Conservation (phyloP, 2,113 vertebrate species). For the Pedionomus torquatus region DNA sequence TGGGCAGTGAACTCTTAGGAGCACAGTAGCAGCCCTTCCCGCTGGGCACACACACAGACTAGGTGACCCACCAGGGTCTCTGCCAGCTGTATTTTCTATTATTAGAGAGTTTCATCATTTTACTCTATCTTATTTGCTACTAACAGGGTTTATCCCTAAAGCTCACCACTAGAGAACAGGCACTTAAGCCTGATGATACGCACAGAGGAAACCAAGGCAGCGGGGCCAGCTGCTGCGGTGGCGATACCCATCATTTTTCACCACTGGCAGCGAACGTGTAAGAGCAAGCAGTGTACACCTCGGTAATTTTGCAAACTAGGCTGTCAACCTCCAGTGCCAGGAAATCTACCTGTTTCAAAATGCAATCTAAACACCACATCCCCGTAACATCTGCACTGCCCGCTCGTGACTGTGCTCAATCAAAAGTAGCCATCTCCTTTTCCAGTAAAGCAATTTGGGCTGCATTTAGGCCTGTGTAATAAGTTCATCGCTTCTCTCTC, state of each 20-base stretch:
- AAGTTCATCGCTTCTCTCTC: neutral
- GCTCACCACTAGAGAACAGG: neutral
- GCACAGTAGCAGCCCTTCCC: neutral
- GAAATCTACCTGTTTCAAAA: constrained; percentile 56
- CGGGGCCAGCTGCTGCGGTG: neutral
- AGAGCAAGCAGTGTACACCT: constrained; percentile 5
- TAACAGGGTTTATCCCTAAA: neutral
- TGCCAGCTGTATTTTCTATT: neutral
- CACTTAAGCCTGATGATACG: accelerated
- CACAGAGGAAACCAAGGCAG: neutral
- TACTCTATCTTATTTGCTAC: neutral
- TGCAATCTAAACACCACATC: neutral
- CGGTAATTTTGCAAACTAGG: constrained; percentile 11
- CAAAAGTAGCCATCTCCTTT: neutral
- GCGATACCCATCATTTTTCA: neutral
- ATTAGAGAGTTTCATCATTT: neutral
- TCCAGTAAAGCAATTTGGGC: neutral
- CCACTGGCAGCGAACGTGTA: neutral
- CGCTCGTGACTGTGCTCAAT: neutral
- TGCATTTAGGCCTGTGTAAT: neutral
- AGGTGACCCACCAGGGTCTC: neutral
- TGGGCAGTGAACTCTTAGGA: neutral
- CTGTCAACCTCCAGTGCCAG: neutral
- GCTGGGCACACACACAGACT: neutral
- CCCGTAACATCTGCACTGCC: neutral